Evolutionary conservation across 1,140 invertebrate genomes (phyloP).

Genomic region (Scaptomyza montana): DNA sequence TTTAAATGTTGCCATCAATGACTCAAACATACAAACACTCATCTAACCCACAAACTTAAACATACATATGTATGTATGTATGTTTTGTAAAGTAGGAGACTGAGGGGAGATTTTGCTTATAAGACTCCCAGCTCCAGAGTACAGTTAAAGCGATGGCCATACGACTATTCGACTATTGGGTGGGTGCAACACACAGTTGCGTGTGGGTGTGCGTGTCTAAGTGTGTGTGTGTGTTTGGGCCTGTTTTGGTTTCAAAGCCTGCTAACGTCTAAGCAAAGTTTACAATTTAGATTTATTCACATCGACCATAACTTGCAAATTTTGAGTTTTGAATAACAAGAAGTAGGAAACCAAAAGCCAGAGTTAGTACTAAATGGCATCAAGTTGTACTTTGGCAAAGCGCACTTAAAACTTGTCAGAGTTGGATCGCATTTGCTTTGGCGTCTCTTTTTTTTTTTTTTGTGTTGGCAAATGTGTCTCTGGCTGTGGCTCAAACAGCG

Average conservation of each 20-base stretch:
- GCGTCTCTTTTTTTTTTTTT: constrained; percentile 20
- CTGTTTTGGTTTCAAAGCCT: constrained; percentile 51
- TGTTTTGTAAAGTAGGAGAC: background rate
- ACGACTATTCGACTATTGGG: constrained; percentile 67
- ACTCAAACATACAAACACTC: constrained; percentile 44
- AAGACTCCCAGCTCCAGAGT: constrained; percentile 33
- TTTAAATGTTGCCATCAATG: constrained; percentile 32
- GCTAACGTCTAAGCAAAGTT: constrained; percentile 23
- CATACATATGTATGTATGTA: constrained; percentile 1
- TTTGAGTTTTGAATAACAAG: constrained; percentile 19
- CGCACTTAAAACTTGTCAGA: constrained; percentile 44
- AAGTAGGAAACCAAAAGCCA: constrained; percentile 25
- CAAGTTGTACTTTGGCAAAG: constrained; percentile 30
- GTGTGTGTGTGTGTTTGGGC: constrained; percentile 15
- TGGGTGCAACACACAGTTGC: constrained; percentile 61
- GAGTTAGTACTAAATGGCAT: constrained; percentile 1
- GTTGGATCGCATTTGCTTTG: constrained; percentile 38
- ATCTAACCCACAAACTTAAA: constrained; percentile 64
- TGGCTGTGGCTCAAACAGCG: constrained; percentile 65
- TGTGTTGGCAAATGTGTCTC: constrained; percentile 56
- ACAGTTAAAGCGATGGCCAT: constrained; percentile 60
- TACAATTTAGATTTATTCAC: constrained; percentile 31
- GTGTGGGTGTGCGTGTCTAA: constrained; percentile 43
- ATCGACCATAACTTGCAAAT: constrained; percentile 22
- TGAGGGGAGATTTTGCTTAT: constrained; percentile 24